Conservation (phyloP, 2,797 vertebrate genomes). For the Crenichthys baileyi region DNA sequence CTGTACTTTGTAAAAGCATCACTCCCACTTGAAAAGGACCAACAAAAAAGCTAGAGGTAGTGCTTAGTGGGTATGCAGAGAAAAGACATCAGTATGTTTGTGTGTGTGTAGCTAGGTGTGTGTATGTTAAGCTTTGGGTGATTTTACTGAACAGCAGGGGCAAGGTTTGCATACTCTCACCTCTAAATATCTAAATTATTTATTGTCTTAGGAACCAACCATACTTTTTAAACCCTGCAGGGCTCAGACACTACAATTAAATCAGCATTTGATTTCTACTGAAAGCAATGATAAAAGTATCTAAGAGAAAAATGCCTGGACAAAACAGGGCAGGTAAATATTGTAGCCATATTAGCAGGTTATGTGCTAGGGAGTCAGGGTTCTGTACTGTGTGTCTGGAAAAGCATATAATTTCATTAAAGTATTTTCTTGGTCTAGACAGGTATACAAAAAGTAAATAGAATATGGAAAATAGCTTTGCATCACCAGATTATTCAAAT, state of each 20-base stretch:
- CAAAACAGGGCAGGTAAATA: background rate
- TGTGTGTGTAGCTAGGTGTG: conserved; percentile 23
- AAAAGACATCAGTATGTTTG: conserved; percentile 30
- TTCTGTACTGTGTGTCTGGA: background rate
- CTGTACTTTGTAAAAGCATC: conserved; percentile 17
- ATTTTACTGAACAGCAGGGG: conserved; percentile 56
- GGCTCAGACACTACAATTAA: conserved; percentile 68
- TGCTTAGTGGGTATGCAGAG: conserved; percentile 23
- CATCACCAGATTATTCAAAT: background rate
- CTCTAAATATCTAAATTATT: conserved; percentile 74
- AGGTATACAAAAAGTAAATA: background rate
- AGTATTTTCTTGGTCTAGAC: background rate
- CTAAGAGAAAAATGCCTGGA: conserved; percentile 4
- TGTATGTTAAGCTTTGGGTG: conserved; percentile 57
- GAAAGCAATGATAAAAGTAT: conserved; percentile 61
- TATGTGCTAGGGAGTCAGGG: background rate
- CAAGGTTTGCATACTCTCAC: conserved; percentile 64
- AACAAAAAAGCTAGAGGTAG: conserved; percentile 28
- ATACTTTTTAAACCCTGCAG: conserved; percentile 66
- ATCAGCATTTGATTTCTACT: conserved; percentile 63
- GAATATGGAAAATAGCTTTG: background rate
- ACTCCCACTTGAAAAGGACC: conserved; percentile 39
- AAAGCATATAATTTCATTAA: background rate
- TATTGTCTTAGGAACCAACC: conserved; percentile 69
- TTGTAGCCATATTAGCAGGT: background rate